Evolutionary conservation across 2,888 invertebrate species (phyloP).

Genomic region (Eristalinus sepulchralis): DNA sequence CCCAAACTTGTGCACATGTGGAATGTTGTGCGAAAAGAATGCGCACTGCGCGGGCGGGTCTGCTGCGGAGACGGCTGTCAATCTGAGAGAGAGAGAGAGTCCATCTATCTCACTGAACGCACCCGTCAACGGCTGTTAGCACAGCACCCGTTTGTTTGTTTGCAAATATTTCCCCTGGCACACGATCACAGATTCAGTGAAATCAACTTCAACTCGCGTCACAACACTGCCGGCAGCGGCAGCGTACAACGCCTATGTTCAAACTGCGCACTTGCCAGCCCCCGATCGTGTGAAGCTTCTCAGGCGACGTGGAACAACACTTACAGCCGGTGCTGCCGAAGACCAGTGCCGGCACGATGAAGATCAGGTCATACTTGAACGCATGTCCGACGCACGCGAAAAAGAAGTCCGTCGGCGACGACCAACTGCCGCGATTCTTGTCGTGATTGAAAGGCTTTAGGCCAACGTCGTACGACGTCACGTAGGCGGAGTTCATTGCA

Average conservation of each 20-base stretch:
- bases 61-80: too few relatives aligned
- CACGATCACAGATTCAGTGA: neutral
- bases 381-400: conserved; percentile 90
- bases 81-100: too few relatives aligned
- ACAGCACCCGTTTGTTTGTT: neutral
- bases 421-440: conserved; percentile 85
- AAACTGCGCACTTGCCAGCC: neutral
- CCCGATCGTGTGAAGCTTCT: too few relatives aligned
- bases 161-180: neutral
- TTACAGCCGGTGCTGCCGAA: conserved; percentile 75
- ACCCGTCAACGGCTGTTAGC: neutral
- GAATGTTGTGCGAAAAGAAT: neutral
- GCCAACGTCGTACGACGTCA: conserved; percentile 77
- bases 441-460: conserved; percentile 77
- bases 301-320: conserved; percentile 47
- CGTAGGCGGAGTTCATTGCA: conserved; percentile 9
- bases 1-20: neutral
- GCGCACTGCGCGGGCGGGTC: too few relatives aligned
- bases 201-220: neutral
- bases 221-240: neutral
- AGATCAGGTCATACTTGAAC: conserved; percentile 90
- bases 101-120: neutral
- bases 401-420: conserved; percentile 87
- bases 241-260: neutral
- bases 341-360: conserved; percentile 84